Percentiles rank a stretch among this genome's conserved stretches.
Evolutionary conservation across 2,888 invertebrate genomes (phyloP).

Genomic region (Nudaria mundana): DNA sequence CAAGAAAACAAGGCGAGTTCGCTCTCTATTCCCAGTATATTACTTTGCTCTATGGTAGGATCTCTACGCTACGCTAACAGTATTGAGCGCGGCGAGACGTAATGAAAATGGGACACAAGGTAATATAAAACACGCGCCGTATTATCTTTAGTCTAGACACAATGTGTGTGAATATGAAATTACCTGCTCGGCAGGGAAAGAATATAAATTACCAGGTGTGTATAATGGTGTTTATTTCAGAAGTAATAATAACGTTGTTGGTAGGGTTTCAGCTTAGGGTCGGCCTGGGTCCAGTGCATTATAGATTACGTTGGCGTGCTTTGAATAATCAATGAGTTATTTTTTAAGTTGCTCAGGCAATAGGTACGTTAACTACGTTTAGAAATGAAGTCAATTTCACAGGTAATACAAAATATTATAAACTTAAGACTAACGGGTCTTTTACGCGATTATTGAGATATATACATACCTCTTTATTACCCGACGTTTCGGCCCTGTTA

Average conservation of each 20-base stretch:
- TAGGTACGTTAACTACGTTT: slow-evolving; percentile 48
- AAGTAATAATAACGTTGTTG: slow-evolving; percentile 46
- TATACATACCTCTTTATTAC: too few species aligned
- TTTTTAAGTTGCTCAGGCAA: slow-evolving; percentile 35
- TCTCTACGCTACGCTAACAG: slow-evolving; percentile 7
- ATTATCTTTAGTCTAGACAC: slow-evolving; percentile 27
- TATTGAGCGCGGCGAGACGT: slow-evolving; percentile 21
- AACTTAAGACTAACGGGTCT: too few species aligned
- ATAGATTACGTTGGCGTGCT: slow-evolving; percentile 48
- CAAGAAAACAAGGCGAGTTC: too few species aligned
- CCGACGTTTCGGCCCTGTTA: too few species aligned
- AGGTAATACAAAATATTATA: too few species aligned
- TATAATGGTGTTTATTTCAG: slow-evolving; percentile 48
- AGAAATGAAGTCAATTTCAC: too few species aligned
- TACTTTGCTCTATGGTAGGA: too few species aligned
- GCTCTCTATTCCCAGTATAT: too few species aligned
- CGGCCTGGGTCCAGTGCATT: slow-evolving; percentile 30
- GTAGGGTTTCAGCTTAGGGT: slow-evolving; percentile 43
- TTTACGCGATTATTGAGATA: too few species aligned
- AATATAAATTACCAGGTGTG: slow-evolving; percentile 38
- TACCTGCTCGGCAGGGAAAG: slow-evolving; percentile 31
- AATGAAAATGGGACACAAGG: slow-evolving; percentile 25
- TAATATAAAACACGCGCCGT: slow-evolving; percentile 22
- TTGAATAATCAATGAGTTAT: slow-evolving; percentile 51
- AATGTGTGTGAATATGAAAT: slow-evolving; percentile 30